Conservation (phyloP, 2,113 vertebrate genomes). For the Hyperoodon ampullatus region DNA sequence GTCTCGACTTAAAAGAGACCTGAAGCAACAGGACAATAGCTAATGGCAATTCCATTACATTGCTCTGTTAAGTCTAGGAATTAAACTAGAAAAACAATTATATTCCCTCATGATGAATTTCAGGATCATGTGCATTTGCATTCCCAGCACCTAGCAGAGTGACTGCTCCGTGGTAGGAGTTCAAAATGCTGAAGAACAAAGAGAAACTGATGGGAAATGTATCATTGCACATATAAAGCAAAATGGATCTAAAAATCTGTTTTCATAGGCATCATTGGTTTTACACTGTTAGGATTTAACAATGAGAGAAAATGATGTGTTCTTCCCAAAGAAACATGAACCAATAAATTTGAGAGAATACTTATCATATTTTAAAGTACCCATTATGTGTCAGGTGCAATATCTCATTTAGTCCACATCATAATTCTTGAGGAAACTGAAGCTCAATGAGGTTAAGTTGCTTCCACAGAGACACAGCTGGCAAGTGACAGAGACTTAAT, state of each 20-base stretch:
- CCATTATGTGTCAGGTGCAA: background rate
- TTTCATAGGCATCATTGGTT: background rate
- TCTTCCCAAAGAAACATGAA: background rate
- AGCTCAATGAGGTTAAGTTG: background rate
- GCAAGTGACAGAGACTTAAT: slow-evolving; percentile 16
- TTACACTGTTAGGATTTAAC: background rate
- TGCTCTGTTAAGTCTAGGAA: background rate
- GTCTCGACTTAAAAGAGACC: background rate
- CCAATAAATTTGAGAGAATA: background rate
- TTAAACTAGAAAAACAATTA: background rate
- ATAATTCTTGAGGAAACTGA: background rate
- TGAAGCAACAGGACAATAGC: background rate
- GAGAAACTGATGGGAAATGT: background rate
- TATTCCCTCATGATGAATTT: background rate
- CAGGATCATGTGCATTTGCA: background rate
- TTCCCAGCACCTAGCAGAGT: background rate
- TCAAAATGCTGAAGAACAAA: slow-evolving; percentile 12
- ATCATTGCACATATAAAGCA: background rate
- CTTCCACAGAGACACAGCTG: background rate
- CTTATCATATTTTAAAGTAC: background rate
- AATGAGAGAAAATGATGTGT: background rate
- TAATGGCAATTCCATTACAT: background rate
- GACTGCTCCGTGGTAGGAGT: background rate
- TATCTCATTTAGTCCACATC: slow-evolving; percentile 1
- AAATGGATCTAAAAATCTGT: background rate